Evolutionary conservation across 2,113 vertebrate genomes (phyloP).

Genomic region (Anseranas semipalmata): DNA sequence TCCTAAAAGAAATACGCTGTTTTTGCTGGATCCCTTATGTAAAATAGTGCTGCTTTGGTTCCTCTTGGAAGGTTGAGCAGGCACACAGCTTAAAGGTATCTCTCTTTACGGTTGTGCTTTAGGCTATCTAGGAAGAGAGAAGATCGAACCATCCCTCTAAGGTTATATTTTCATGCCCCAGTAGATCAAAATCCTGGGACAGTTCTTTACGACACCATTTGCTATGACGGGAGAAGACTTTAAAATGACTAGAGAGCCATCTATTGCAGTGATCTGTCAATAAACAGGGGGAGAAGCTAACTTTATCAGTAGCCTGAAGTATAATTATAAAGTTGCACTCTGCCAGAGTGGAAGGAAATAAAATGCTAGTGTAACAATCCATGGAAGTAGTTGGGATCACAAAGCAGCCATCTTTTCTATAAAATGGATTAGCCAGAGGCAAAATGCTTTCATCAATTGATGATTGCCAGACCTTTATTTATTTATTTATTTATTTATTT

Average conservation of each 20-base stretch:
- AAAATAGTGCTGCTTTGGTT: neutral
- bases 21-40: neutral
- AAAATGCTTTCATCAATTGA: conserved; percentile 7
- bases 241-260: neutral
- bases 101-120: neutral
- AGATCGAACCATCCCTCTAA: neutral
- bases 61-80: neutral
- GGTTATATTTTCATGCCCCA: neutral
- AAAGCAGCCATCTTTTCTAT: neutral
- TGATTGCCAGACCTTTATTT: neutral
- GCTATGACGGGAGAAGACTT: neutral
- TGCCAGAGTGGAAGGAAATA: neutral
- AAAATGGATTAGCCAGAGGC: conserved; percentile 29
- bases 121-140: neutral
- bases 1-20: neutral
- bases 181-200: neutral
- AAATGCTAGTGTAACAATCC: neutral
- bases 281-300: neutral
- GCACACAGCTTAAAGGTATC: neutral
- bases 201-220: neutral
- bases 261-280: neutral
- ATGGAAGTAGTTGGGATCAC: neutral
- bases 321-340: neutral
- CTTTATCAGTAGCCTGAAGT: neutral
- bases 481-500: neutral